Evolutionary conservation across 2,888 invertebrate genomes (phyloP).

Genomic region (Cheilosia vulpina): DNA sequence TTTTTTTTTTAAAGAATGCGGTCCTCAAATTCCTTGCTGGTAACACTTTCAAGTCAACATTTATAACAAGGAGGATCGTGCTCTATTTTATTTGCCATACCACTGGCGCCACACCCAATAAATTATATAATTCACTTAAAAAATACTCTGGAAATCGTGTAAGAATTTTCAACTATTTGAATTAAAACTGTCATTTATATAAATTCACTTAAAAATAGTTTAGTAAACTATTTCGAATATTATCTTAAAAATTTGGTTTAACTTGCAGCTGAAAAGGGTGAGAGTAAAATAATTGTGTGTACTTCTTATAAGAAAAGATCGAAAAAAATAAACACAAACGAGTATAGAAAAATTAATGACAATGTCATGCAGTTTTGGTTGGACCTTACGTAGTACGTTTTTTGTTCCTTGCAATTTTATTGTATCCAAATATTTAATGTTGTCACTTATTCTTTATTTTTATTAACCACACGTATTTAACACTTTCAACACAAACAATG

Average conservation of each 20-base stretch:
- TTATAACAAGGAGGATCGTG: no score
- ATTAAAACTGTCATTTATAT: not conserved
- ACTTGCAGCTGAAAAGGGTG: slow-evolving; percentile 63
- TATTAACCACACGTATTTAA: slow-evolving; percentile 8
- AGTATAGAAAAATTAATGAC: not conserved
- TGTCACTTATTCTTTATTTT: slow-evolving; percentile 10
- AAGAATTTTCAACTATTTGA: not conserved
- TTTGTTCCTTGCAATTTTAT: slow-evolving; percentile 37
- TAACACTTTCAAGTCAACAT: no score
- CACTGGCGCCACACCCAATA: no score
- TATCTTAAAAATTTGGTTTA: slow-evolving; percentile 5
- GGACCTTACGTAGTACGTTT: slow-evolving; percentile 65
- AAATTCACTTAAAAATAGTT: not conserved
- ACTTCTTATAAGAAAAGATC: not conserved
- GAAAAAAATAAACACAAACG: not conserved
- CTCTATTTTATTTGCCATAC: no score
- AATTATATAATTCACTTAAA: no score
- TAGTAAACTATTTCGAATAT: no score
- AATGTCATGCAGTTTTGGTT: slow-evolving; percentile 64
- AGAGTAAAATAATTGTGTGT: slow-evolving; percentile 9
- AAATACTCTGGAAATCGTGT: no score
- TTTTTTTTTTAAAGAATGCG: no score
- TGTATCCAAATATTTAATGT: slow-evolving; percentile 53
- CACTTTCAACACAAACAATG: slow-evolving; percentile 49
- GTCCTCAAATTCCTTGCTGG: no score